Base-by-base conservation (phyloP, 2,888 invertebrate genomes). In the Plagiodera versicolora region DNA sequence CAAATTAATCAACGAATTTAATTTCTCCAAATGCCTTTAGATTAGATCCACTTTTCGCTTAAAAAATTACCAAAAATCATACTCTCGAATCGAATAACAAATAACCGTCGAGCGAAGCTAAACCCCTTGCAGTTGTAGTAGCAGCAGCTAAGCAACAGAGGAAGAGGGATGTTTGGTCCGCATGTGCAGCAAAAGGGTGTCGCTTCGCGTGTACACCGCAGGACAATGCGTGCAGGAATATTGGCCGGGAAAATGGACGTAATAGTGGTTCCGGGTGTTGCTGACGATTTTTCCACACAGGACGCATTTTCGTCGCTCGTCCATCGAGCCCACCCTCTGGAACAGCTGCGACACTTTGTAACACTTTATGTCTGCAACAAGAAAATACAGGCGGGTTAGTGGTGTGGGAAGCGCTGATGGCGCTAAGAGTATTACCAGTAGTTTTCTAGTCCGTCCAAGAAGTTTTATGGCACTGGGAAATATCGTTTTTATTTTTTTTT, bases 201-300 rank as follows among this genome's bases (percentile, higher is more conserved):
- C 85, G 77, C 84, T 84, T 64, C 85, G 81, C 66, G 85, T 85
- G 76, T 85, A 85, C 67, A 84, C 84, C 63, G 84, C 84, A 60
- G 84, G 84, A 76, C 85, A 85, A 73, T 83, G 81, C 66, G 82
- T 77, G 76, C 85, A 85, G 70, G 84, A 81, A 73, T 84, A 85
- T 72, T 84, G 83, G 67, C 85, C 85, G 67, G 85, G 85, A 73
- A 84, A 85, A 77, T 85, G 85, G 68, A 85, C 85, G 77, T 85
- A 84, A 79, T 85, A 85, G 76, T 85, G 85, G 78, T 85, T 85
- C 70, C 85, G 81, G 64, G 84, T 84, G 78, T 85, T 85, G 79
- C 84, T 84, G 70, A 85, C 85, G 73, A 85, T 82, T 81, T 85
- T 85, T 72, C 85, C 85, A 79, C 85, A 85, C 74, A 85, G 79